A percentile compares a stretch with the other conserved stretches of the same genome.
These are phyloP conservation scores for Maconellicoccus hirsutus DNA, from an alignment of 1,140 invertebrate species.

Conservation along the genomic window DNA sequence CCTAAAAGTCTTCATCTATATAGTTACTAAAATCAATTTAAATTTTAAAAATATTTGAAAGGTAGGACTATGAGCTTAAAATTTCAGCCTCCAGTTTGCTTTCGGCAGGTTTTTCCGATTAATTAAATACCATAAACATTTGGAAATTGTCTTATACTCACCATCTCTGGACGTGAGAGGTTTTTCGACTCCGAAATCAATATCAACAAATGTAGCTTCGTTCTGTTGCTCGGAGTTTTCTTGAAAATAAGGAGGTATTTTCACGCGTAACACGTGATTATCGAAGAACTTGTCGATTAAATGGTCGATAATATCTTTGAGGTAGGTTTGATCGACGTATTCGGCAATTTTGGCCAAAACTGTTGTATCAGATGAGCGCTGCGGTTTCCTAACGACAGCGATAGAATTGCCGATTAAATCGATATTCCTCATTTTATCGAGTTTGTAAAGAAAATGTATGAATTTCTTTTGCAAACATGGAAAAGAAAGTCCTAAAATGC, in stretches of 20 bases:
- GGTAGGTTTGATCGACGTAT: slow-evolving; percentile 23
- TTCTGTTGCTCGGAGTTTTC: neutral
- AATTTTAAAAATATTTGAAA: too few species aligned
- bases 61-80: too few species aligned
- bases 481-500: slow-evolving; percentile 29
- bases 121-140: too few species aligned
- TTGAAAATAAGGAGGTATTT: slow-evolving; percentile 26
- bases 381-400: slow-evolving; percentile 27
- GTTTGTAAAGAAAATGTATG: slow-evolving; percentile 29
- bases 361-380: neutral
- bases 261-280: slow-evolving; percentile 29
- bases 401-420: slow-evolving; percentile 30
- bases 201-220: slow-evolving; percentile 22
- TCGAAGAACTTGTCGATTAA: slow-evolving; percentile 31
- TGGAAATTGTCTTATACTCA: too few species aligned
- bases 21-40: too few species aligned
- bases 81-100: too few species aligned
- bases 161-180: slow-evolving; percentile 24
- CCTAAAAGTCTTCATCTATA: too few species aligned
- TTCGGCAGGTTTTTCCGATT: too few species aligned
- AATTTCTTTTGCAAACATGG: slow-evolving; percentile 31
- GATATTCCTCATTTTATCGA: slow-evolving; percentile 28
- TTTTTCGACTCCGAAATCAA: slow-evolving; percentile 28
- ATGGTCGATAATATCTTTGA: slow-evolving; percentile 28
- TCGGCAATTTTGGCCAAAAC: neutral